A percentile compares a stretch with the other conserved stretches of the same genome.
Conservation (phyloP, 2,113 vertebrate species). For the Empidonax alnorum region DNA sequence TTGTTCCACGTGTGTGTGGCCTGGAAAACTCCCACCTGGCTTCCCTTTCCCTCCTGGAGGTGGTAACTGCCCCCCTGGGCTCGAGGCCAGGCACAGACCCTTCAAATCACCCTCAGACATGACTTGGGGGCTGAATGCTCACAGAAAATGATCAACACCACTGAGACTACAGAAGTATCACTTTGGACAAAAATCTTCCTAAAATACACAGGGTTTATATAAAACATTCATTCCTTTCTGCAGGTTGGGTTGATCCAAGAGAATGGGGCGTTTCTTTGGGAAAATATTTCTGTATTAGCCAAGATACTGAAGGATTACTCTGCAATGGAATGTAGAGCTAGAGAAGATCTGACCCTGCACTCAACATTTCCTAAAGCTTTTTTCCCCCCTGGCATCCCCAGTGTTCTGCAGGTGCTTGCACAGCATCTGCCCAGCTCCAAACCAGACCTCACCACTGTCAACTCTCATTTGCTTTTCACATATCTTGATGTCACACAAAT, state of each 20-base stretch:
- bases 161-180: neutral
- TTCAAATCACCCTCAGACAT: neutral
- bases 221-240: neutral
- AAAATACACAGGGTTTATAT: neutral
- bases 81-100: rapidly evolving
- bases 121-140: neutral
- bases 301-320: neutral
- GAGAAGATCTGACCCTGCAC: neutral
- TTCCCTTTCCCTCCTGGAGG: neutral
- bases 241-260: neutral
- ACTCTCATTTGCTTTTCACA: neutral
- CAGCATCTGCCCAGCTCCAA: neutral
- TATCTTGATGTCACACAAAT: neutral
- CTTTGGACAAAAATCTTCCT: neutral
- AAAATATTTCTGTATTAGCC: neutral
- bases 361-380: neutral
- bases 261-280: neutral
- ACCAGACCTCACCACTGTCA: neutral
- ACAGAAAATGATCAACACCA: neutral
- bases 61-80: neutral
- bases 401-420: neutral
- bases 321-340: neutral
- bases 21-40: neutral
- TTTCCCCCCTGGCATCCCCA: neutral
- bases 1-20: neutral